phyloP scores from a whole-genome alignment of 2,113 vertebrate genomes.

The Columbina picui region DNA sequence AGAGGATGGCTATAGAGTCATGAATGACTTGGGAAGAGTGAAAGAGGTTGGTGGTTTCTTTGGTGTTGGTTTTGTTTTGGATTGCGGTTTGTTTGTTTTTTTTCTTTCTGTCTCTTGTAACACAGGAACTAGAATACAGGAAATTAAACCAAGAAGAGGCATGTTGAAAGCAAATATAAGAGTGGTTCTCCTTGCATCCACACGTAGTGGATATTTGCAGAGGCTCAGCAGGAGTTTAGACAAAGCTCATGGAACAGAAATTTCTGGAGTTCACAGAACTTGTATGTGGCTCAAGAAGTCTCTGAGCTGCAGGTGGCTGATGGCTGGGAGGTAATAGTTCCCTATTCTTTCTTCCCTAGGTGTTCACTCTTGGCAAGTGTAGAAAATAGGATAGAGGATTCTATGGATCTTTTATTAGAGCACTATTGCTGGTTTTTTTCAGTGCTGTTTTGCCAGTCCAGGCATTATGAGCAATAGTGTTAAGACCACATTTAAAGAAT shows the following conservation, averaged over 20 bases:
- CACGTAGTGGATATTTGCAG: neutral
- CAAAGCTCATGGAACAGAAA: neutral
- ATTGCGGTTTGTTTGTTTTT: neutral
- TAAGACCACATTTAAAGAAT: neutral
- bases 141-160: neutral
- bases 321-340: neutral
- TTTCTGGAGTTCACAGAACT: neutral
- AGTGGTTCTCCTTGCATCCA: neutral
- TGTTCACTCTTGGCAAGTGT: neutral
- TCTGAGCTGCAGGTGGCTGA: neutral
- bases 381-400: accelerated
- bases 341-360: neutral
- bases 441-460: neutral
- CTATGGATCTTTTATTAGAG: neutral
- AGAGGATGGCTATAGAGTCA: neutral
- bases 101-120: neutral
- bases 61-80: neutral
- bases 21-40: neutral
- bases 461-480: neutral
- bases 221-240: neutral
- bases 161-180: neutral
- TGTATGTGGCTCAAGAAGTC: neutral
- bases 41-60: neutral
- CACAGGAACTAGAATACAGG: neutral
- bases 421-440: neutral